Evolutionary conservation across 2,797 vertebrate species (phyloP).

Genomic region (Eurystomus glaucurus): DNA sequence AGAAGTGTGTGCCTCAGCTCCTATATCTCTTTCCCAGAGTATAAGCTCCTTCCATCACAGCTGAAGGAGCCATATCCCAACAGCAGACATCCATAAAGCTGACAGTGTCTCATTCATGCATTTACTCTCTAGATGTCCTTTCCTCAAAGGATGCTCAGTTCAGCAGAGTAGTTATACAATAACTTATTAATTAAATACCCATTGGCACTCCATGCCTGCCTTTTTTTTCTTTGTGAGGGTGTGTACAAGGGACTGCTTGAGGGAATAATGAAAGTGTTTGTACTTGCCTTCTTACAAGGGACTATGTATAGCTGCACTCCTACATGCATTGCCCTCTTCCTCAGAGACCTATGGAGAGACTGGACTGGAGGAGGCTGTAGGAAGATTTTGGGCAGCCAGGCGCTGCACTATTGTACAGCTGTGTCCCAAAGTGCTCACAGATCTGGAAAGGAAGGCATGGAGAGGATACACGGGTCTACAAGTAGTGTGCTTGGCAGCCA

Average conservation of each 20-base stretch:
- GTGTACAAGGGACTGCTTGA: not conserved
- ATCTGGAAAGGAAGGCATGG: not conserved
- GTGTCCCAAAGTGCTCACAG: not conserved
- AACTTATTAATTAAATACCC: not conserved
- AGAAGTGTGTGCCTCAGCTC: not conserved
- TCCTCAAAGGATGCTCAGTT: not conserved
- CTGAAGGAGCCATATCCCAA: slow-evolving; percentile 22
- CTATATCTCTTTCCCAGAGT: not conserved
- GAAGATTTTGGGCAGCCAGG: not conserved
- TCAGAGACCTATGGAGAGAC: not conserved
- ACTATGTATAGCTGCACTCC: not conserved
- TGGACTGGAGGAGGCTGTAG: not conserved
- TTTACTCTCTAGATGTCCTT: not conserved
- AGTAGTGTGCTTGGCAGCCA: not conserved
- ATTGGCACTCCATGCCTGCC: not conserved
- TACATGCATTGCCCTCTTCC: not conserved
- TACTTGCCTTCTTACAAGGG: not conserved
- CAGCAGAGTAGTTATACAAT: not conserved
- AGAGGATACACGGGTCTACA: not conserved
- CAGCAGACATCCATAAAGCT: slow-evolving; percentile 5
- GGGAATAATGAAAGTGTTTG: not conserved
- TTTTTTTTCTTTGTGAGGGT: not conserved
- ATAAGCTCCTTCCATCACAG: not conserved
- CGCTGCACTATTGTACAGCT: not conserved
- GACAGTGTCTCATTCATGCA: not conserved